These are phyloP conservation scores for Dasyprocta punctata DNA, from an alignment of 2,113 vertebrate species.

Conservation along the genomic window DNA sequence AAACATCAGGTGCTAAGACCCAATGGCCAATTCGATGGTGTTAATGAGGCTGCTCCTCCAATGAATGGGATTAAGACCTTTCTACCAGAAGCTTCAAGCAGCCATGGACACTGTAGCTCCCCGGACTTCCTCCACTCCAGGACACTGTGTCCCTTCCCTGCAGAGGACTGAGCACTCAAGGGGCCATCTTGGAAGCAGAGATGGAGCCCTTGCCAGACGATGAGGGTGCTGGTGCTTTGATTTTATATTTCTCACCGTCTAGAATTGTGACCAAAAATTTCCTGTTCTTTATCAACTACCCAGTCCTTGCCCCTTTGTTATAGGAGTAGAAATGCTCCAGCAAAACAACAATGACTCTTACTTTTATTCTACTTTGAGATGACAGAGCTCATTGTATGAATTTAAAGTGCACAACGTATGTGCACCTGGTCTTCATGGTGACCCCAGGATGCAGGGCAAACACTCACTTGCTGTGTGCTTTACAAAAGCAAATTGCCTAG, in stretches of 20 bases:
- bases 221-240: background rate
- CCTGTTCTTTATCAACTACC: background rate
- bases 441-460: too few species aligned
- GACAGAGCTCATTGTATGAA: background rate
- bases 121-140: accelerated
- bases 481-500: background rate
- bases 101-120: background rate
- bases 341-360: accelerated
- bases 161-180: accelerated
- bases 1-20: background rate
- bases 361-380: accelerated
- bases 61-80: background rate
- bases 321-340: background rate
- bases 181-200: background rate
- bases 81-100: background rate
- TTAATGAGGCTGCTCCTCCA: background rate
- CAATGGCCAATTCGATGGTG: background rate
- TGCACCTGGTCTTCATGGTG: accelerated
- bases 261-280: background rate
- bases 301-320: background rate
- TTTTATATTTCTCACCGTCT: background rate
- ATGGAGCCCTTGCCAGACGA: accelerated
- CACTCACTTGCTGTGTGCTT: accelerated
- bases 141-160: accelerated
- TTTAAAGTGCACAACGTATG: background rate